A percentile compares a stretch with the other conserved stretches of the same genome.
Conservation (phyloP, 2,888 invertebrate species). For the Torymus aiolomorphi region DNA sequence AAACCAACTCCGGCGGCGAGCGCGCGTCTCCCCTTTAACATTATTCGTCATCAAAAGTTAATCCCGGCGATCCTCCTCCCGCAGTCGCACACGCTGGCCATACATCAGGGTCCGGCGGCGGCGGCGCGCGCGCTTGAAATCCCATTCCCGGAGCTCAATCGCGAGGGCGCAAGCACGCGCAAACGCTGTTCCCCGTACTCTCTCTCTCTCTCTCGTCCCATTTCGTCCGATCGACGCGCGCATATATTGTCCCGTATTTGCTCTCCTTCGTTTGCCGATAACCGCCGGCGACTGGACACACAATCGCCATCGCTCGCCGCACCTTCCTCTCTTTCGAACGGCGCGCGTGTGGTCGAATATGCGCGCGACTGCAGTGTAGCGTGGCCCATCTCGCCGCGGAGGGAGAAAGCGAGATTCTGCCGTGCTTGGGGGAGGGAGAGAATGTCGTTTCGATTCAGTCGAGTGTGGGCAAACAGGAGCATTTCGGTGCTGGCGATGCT, state of each 20-base stretch:
- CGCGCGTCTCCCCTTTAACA: slow-evolving; percentile 29
- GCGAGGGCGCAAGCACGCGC: slow-evolving; percentile 10
- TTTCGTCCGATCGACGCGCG: slow-evolving; percentile 42
- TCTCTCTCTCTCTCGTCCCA: slow-evolving; percentile 32
- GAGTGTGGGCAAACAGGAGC: slow-evolving; percentile 6
- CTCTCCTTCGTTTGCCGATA: slow-evolving; percentile 68
- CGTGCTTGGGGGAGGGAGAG: no score
- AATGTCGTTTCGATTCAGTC: slow-evolving; percentile 2
- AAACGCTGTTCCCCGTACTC: slow-evolving; percentile 3
- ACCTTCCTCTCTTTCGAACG: neutral
- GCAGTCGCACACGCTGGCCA: neutral
- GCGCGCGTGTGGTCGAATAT: no score
- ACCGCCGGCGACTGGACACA: slow-evolving; percentile 57
- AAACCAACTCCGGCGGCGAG: neutral
- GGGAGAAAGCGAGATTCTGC: no score
- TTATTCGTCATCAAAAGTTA: slow-evolving; percentile 56
- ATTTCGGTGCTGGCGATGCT: neutral
- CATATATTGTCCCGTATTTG: slow-evolving; percentile 65
- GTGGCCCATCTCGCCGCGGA: no score
- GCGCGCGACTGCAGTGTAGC: no score
- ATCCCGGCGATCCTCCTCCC: slow-evolving; percentile 26
- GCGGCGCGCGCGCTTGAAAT: slow-evolving; percentile 36
- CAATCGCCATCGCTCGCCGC: neutral
- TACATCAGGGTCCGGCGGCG: slow-evolving; percentile 42
- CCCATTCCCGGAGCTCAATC: slow-evolving; percentile 39